Conservation (phyloP, 1,140 invertebrate species). For the Diorhabda carinulata region DNA sequence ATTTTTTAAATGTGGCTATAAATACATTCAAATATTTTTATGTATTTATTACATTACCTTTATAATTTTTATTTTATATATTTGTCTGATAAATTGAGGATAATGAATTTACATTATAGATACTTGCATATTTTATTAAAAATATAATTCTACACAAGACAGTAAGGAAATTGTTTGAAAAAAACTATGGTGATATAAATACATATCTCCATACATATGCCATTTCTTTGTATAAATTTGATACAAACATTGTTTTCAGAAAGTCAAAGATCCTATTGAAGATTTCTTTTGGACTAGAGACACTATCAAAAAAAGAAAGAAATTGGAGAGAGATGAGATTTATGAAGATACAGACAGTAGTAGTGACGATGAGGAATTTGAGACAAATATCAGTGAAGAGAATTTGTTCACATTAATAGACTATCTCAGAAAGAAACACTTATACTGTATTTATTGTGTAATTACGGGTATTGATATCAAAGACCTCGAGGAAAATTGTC, state of each 20-base stretch:
- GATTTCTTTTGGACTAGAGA: conserved; percentile 66
- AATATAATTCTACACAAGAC: background rate
- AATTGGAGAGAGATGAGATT: conserved; percentile 43
- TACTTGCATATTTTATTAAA: background rate
- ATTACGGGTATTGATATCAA: conserved; percentile 58
- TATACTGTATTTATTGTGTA: conserved; percentile 78
- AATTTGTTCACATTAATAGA: conserved; percentile 51
- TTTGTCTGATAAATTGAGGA: too few species aligned
- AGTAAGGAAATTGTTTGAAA: background rate
- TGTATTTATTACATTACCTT: too few species aligned
- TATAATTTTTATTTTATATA: too few species aligned
- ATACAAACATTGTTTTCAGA: conserved; percentile 24
- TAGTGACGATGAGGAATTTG: conserved; percentile 41
- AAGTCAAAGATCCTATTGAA: conserved; percentile 54
- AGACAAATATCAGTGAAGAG: conserved; percentile 44
- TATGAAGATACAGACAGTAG: conserved; percentile 36
- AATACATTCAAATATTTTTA: too few species aligned
- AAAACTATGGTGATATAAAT: background rate
- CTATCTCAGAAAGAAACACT: conserved; percentile 66
- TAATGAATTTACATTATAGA: background rate
- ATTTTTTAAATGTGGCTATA: too few species aligned
- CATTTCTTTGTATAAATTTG: background rate
- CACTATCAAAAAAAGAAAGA: conserved; percentile 42
- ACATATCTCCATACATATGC: conserved; percentile 9
- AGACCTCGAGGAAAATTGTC: conserved; percentile 64